phyloP scores from a whole-genome alignment of 2,888 invertebrate genomes.

The Mythimna ferrago region DNA sequence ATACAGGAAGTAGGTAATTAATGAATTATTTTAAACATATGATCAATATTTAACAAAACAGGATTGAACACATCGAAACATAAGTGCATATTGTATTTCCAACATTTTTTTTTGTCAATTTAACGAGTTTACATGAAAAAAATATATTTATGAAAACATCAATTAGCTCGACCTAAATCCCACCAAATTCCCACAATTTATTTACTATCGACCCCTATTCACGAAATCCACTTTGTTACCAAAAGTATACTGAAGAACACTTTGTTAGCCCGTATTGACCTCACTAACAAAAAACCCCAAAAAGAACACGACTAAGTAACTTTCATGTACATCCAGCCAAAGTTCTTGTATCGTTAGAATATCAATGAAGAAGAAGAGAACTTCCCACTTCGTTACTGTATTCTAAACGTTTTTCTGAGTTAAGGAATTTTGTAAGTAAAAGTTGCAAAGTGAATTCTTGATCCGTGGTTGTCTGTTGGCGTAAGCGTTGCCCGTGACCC shows the following conservation, averaged over 20 bases:
- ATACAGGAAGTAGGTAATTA: too few relatives aligned
- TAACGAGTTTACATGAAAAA: background rate
- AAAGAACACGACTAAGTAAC: slow-evolving; percentile 50
- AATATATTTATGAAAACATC: too few relatives aligned
- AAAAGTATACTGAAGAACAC: slow-evolving; percentile 36
- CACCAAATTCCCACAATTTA: slow-evolving; percentile 6
- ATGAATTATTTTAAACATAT: too few relatives aligned
- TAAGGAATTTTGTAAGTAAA: slow-evolving; percentile 55
- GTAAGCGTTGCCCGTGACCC: slow-evolving; percentile 37
- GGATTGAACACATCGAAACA: too few relatives aligned
- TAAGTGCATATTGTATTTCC: too few relatives aligned
- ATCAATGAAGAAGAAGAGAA: slow-evolving; percentile 62
- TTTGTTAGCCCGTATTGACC: slow-evolving; percentile 45
- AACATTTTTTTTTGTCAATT: background rate
- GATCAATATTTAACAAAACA: too few relatives aligned
- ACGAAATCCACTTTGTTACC: slow-evolving; percentile 28
- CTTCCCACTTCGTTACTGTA: slow-evolving; percentile 59
- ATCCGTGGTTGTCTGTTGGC: slow-evolving; percentile 50
- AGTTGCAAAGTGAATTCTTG: slow-evolving; percentile 65
- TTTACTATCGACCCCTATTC: slow-evolving; percentile 38
- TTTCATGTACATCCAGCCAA: slow-evolving; percentile 48
- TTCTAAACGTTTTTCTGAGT: slow-evolving; percentile 65
- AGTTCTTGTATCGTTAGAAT: slow-evolving; percentile 67
- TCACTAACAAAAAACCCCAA: slow-evolving; percentile 40
- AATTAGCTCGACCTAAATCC: background rate